Conservation (phyloP, 2,888 invertebrate species). For the Eucera pruinosa region DNA sequence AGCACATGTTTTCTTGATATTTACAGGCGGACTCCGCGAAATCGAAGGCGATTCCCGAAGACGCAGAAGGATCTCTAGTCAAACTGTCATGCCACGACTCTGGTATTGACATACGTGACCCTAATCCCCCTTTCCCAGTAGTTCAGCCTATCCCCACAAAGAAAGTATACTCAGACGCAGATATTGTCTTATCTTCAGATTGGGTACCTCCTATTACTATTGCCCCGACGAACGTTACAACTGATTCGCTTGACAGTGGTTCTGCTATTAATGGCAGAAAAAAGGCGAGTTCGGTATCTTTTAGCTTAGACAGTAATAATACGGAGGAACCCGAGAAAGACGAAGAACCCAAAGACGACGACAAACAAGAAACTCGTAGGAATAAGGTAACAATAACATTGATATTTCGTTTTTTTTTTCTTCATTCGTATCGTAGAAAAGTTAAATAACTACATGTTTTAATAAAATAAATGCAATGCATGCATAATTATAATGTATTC, state of each 20-base stretch:
- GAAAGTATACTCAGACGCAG: slow-evolving; percentile 94
- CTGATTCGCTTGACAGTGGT: slow-evolving; percentile 85
- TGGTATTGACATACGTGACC: slow-evolving; percentile 94
- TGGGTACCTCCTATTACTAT: slow-evolving; percentile 95
- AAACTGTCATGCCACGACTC: slow-evolving; percentile 95
- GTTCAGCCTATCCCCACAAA: slow-evolving; percentile 88
- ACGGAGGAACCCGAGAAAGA: slow-evolving; percentile 85
- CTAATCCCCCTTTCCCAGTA: slow-evolving; percentile 86
- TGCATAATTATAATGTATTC: too few relatives aligned
- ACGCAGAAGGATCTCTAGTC: slow-evolving; percentile 88
- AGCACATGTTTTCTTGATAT: neutral
- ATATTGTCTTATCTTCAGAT: slow-evolving; percentile 93
- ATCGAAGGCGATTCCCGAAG: slow-evolving; percentile 83
- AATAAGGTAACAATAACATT: slow-evolving; percentile 87
- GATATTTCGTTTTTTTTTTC: too few relatives aligned
- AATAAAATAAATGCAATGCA: too few relatives aligned
- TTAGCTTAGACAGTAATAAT: slow-evolving; percentile 88
- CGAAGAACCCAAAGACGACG: slow-evolving; percentile 82
- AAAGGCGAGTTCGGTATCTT: slow-evolving; percentile 90
- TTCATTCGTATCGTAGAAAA: too few relatives aligned
- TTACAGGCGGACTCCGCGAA: slow-evolving; percentile 79
- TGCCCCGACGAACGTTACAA: slow-evolving; percentile 88
- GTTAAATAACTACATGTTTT: too few relatives aligned
- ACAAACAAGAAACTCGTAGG: slow-evolving; percentile 87
- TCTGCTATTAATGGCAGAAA: slow-evolving; percentile 86